Conservation (phyloP, 2,797 vertebrate genomes). For the Chelmon rostratus region DNA sequence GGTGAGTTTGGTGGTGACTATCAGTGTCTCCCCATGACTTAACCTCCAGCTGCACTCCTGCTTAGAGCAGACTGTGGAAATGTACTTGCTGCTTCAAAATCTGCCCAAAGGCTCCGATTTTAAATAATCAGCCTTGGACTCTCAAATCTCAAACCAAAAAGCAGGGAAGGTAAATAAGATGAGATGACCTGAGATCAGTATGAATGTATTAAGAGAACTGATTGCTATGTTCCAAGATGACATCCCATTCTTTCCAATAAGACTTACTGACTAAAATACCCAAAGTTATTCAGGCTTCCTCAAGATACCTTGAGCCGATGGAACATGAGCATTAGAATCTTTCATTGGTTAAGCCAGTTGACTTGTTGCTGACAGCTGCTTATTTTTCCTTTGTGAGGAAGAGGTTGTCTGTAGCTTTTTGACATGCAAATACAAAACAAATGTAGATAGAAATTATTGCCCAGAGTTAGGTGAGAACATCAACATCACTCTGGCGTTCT, state of each 20-base stretch:
- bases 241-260: too few relatives aligned
- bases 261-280: too few relatives aligned
- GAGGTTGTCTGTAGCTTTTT: neutral
- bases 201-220: neutral
- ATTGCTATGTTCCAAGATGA: too few relatives aligned
- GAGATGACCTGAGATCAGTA: slow-evolving; percentile 34
- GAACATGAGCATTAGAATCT: neutral
- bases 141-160: slow-evolving; percentile 32
- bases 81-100: slow-evolving; percentile 1
- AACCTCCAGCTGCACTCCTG: slow-evolving; percentile 40
- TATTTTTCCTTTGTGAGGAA: neutral
- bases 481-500: neutral
- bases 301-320: too few relatives aligned
- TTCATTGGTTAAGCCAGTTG: neutral
- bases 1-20: slow-evolving; percentile 39
- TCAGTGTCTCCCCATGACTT: slow-evolving; percentile 38
- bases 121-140: slow-evolving; percentile 12
- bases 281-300: neutral
- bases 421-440: neutral
- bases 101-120: slow-evolving; percentile 21
- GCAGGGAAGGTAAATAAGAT: slow-evolving; percentile 20
- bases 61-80: slow-evolving; percentile 32
- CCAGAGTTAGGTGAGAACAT: neutral
- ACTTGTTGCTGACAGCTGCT: neutral
- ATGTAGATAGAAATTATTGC: too few relatives aligned